Conservation (phyloP, 1,140 invertebrate genomes). For the Ridgeia piscesae region DNA sequence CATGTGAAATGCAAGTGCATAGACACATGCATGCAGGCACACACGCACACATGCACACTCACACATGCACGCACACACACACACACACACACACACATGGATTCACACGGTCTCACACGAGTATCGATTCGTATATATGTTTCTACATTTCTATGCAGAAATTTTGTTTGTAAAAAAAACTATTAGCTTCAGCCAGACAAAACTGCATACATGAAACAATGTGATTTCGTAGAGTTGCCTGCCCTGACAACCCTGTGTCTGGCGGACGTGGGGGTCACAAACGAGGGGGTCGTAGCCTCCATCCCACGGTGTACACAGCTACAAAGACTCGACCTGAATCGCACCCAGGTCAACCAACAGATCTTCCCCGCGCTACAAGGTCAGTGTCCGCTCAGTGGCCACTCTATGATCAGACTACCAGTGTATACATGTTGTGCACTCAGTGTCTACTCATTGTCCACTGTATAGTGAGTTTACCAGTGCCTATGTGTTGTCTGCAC, state of each 20-base stretch:
- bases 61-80: slow-evolving; percentile 11
- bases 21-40: slow-evolving; percentile 9
- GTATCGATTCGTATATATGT: too few species aligned
- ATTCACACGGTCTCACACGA: neutral
- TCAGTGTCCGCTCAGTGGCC: neutral
- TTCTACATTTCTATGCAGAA: neutral
- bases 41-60: slow-evolving; percentile 17
- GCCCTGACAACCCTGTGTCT: slow-evolving; percentile 38
- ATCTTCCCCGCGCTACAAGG: slow-evolving; percentile 31
- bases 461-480: too few species aligned
- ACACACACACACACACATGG: neutral
- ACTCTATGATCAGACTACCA: too few species aligned
- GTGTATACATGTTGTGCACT: neutral
- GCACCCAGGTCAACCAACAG: slow-evolving; percentile 42
- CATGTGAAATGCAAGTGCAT: too few species aligned
- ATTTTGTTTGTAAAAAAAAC: neutral
- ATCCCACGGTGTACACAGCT: slow-evolving; percentile 23
- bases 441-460: neutral
- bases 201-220: neutral
- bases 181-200: slow-evolving; percentile 13
- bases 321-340: slow-evolving; percentile 43
- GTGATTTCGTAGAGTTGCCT: slow-evolving; percentile 37
- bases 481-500: neutral
- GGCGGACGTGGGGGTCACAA: slow-evolving; percentile 45
- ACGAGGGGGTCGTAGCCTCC: slow-evolving; percentile 35